Conservation (phyloP, 2,797 vertebrate species). For the Clarias laeviceps region DNA sequence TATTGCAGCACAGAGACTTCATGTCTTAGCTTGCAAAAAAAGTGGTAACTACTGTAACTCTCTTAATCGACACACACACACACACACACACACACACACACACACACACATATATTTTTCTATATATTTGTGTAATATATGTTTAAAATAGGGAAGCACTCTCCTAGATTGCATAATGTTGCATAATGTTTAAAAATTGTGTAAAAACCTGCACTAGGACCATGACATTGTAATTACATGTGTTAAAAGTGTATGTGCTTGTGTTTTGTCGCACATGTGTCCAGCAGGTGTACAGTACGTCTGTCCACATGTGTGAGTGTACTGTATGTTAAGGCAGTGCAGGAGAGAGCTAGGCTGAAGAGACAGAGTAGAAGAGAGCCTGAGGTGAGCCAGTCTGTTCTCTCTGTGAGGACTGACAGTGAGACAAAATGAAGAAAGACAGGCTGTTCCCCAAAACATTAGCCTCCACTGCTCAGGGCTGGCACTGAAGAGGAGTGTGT, state of each 20-base stretch:
- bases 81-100: background rate
- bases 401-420: conserved; percentile 54
- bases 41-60: background rate
- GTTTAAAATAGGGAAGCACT: too few species aligned
- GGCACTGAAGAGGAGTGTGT: conserved; percentile 38
- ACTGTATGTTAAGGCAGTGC: conserved; percentile 25
- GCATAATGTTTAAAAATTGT: background rate
- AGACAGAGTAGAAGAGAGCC: conserved; percentile 41
- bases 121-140: too few species aligned
- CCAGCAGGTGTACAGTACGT: conserved; percentile 42
- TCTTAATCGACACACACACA: background rate
- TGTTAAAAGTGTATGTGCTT: conserved; percentile 14
- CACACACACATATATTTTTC: background rate
- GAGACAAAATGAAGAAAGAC: conserved; percentile 57
- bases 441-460: conserved; percentile 51
- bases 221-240: background rate
- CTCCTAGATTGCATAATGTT: background rate
- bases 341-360: conserved; percentile 29
- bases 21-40: background rate
- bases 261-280: conserved; percentile 27
- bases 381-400: conserved; percentile 55
- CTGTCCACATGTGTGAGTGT: conserved; percentile 23
- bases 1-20: background rate
- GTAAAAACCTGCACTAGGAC: background rate
- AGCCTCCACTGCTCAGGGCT: conserved; percentile 48